Evolutionary conservation across 1,140 invertebrate genomes (phyloP).

Genomic region (Nomia melanderi): DNA sequence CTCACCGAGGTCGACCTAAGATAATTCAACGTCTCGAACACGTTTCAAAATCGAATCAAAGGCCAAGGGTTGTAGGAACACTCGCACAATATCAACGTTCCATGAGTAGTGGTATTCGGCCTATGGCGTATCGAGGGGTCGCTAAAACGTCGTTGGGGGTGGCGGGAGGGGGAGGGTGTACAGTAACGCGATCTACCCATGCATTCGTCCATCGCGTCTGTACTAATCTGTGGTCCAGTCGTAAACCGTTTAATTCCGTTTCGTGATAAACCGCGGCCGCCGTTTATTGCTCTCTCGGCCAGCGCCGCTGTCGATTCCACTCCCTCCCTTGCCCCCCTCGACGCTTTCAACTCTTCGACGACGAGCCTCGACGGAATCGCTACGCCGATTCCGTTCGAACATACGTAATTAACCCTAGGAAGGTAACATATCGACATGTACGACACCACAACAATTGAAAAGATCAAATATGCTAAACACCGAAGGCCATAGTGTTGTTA

Average conservation of each 20-base stretch:
- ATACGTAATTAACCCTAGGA: no score
- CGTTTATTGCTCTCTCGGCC: constrained; percentile 68
- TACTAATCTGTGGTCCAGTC: constrained; percentile 81
- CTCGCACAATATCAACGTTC: neutral
- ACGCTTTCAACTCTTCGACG: no score
- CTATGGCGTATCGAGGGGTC: constrained; percentile 14
- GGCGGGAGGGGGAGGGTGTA: constrained; percentile 24
- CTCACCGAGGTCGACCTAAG: neutral
- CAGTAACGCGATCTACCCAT: constrained; percentile 55
- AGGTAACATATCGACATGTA: no score
- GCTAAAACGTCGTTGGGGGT: neutral
- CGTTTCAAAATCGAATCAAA: constrained; percentile 19
- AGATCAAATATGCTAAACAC: no score
- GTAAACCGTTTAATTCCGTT: constrained; percentile 81
- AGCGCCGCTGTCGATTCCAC: constrained; percentile 14
- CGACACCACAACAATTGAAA: no score
- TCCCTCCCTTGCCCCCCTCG: neutral
- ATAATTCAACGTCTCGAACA: constrained; percentile 13
- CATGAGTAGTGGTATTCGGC: neutral
- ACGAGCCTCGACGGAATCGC: constrained; percentile 11
- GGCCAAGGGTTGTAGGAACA: neutral
- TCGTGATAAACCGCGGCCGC: constrained; percentile 78
- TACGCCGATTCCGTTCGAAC: constrained; percentile 55
- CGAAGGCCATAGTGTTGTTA: no score
- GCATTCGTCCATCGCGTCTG: constrained; percentile 76